Evolutionary conservation across 2,797 vertebrate genomes (phyloP), one percentile per base, ranked within the genome.

Genomic region (Simalia tracyae): DNA sequence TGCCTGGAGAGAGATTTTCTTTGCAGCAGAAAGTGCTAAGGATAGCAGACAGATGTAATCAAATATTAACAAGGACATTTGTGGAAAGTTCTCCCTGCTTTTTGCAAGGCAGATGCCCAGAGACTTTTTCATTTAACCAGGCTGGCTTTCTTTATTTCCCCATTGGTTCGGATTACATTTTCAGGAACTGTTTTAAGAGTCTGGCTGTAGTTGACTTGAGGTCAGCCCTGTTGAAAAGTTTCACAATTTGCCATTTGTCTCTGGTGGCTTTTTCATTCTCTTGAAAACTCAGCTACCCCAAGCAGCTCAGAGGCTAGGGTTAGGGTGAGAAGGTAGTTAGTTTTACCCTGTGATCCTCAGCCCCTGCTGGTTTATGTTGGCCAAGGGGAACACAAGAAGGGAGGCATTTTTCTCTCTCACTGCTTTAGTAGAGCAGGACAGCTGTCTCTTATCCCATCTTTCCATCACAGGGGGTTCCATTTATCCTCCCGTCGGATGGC

Each of bases 1-100:
- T 6, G 8, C 1, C 36, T 11, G 54, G 3, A 54, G 9, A 5
- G 24, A 3, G 0, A 61, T 92, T 64, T 64, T 46, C 46, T 85
- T 15, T n/a, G 46, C 88, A 60, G 81, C 36, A 54, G 28, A 46
- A 86, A 60, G 4, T 87, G 90, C 93, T 89, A 91, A 84, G 93
- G 66, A 22, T 7, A 14, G n/a, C 60, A 68, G 91, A 61, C 59
- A 92, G 92, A 64, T 90, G 84, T n/a, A 76, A 89, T 92, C 86
- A 92, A 93, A 88, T 56, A 88, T 56, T 9, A 86, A 54, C 24
- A 24, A 90, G 91, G 31, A 86, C 86, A 61, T 89, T 76, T 1
- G 61, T 19, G 63, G 46, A 28, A 68, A 31, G 28, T 50, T 57
- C 0, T 86, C 31, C 9, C 10, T 91, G 10, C 2, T 88, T 88